Conservation (phyloP, 2,797 vertebrate genomes). For the Clarias fuscus region DNA sequence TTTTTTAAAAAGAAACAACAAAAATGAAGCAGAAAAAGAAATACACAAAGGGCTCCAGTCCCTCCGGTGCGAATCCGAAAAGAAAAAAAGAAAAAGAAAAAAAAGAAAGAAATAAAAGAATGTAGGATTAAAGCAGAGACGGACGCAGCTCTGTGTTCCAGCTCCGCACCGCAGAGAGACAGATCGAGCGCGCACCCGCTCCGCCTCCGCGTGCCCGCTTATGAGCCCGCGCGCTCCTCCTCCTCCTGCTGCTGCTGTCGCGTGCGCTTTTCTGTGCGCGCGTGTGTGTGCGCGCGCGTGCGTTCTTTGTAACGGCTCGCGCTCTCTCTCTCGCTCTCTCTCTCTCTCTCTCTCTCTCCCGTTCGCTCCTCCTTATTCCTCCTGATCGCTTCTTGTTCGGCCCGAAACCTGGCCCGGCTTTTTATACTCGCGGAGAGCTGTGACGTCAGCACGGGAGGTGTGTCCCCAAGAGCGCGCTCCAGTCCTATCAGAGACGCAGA, state of each 20-base stretch:
- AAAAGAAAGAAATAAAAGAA: neutral
- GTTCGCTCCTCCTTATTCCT: neutral
- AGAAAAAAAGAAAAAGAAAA: neutral
- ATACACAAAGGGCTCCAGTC: constrained; percentile 72
- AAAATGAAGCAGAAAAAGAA: neutral
- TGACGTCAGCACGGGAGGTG: constrained; percentile 74
- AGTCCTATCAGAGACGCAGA: constrained; percentile 47
- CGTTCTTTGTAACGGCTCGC: constrained; percentile 10
- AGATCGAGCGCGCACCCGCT: constrained; percentile 14
- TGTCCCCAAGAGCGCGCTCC: neutral
- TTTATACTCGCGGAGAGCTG: constrained; percentile 60
- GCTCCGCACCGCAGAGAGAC: constrained; percentile 84
- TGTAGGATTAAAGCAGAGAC: constrained; percentile 34
- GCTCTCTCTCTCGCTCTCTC: neutral
- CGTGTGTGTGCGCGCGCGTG: neutral
- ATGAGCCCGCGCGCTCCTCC: constrained; percentile 28
- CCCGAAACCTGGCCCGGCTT: neutral
- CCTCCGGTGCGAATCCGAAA: constrained; percentile 46
- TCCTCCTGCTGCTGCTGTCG: neutral
- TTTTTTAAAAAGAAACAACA: constrained; percentile 51
- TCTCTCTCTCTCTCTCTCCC: neutral
- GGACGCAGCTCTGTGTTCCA: constrained; percentile 68
- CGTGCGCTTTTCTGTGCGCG: neutral
- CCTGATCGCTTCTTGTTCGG: neutral
- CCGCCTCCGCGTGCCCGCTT: constrained; percentile 20